Evolutionary conservation across 2,797 vertebrate species (phyloP), one percentile per base, ranked within the genome.

Genomic region (Microcaecilia unicolor): DNA sequence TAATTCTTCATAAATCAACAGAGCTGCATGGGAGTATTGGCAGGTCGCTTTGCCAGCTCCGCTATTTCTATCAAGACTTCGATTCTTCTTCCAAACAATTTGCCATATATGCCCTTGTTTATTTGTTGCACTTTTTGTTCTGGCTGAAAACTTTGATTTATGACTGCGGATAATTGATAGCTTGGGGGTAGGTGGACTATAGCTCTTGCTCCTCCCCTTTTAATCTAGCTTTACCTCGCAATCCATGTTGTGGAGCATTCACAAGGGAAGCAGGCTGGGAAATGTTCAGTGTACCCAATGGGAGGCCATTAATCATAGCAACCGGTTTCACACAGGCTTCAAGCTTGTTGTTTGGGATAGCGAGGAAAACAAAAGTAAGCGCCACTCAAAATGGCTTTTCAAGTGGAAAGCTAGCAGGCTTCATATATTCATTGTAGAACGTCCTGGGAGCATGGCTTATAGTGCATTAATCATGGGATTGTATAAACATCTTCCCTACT

Each of bases 161-260:
- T 84, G 73, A 73, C 71, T 74, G 64, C 53, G 61, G 67, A 33
- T 83, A 83, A 85, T 85, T 76, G 78, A 85, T 82, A 76, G 67
- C 67, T 69, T 35, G 62, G 58, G 72, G 72, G 73, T 73, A 78
- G 67, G 64, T 63, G 58, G 62, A 73, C 74, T 71, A 70, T 69
- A 77, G 74, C 67, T 58, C 53, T 53, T 29, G 71, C 77, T 79
- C 76, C 79, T 80, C 83, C 78, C 78, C 71, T 80, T 84, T 85
- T 78, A 82, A 85, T 84, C 82, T 80, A 64, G 69, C 69, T 78
- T 80, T 78, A 67, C 76, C 67, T 76, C 77, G 80, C 80, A 78
- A 76, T 79, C 74, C 70, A 67, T 69, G 67, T 65, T 46, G 53
- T 62, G 42, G 46, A 40, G 67, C 71, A 76, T 84, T 83, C 79